Base-by-base conservation (phyloP, 1,140 invertebrate genomes). In the Aphelinus certus region DNA sequence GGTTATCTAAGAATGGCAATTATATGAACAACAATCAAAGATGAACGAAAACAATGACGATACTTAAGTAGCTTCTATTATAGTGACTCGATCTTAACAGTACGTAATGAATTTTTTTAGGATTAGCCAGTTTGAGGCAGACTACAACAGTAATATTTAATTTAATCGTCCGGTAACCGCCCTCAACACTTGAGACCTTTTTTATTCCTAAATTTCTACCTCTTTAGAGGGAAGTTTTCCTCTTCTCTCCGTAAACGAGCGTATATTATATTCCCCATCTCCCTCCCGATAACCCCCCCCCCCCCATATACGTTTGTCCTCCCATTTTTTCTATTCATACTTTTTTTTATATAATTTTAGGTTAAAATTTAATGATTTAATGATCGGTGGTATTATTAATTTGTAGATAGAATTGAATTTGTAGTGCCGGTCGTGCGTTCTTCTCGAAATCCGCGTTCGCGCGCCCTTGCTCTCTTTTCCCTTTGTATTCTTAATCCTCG, bases 321-420 rank as follows among this genome's bases (percentile, higher is more conserved):
- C 4, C 26, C 4, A 63, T 48, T 65, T 72, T 58, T 73, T 60
- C n/a, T 67, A 49, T 61, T 4, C 42, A 43, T 42, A 3, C 42
- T 42, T 43, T 61, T 43, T 64, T 49, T 64, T n/a, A 64, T 47
- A 6, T 53, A 6, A 53, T 9, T 60, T 58, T 71, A 71, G 53
- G 45, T 64, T 64, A 69, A 57, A 45, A 70, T 60, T 58, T 53
- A 60, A 65, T 57, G 53, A 69, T 64, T 58, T 53, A 53, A 53
- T 26, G 9, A 71, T 75, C 62, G 68, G 73, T 75, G 73, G 73
- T 75, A 75, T 75, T 75, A 75, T 71, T 75, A 75, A 75, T 75
- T 71, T 75, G 73, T 75, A 75, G 73, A 75, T 75, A 75, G 73
- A 75, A 51, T 66, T 75, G 60, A 70, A 75, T 66, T 71, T 66